Evolutionary conservation across 2,113 vertebrate genomes (phyloP).

Genomic region (Xenopus laevis): DNA sequence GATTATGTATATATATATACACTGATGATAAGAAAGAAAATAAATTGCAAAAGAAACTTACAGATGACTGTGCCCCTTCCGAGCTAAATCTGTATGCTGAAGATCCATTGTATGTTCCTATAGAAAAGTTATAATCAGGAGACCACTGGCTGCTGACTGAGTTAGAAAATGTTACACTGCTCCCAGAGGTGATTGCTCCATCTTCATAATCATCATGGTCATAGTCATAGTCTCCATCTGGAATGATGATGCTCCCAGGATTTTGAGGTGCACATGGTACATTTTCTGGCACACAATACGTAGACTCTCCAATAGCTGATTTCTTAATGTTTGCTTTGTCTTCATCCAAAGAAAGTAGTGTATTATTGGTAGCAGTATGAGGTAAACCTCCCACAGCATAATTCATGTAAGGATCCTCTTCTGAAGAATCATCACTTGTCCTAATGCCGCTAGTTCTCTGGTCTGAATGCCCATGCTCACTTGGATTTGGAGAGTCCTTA

Average conservation of each 20-base stretch:
- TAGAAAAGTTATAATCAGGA: constrained; percentile 81
- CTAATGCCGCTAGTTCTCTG: constrained; percentile 94
- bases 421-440: constrained; percentile 93
- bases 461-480: constrained; percentile 91
- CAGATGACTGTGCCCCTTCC: constrained; percentile 92
- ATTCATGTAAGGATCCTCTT: constrained; percentile 95
- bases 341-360: constrained; percentile 51
- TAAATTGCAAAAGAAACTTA: constrained; percentile 57
- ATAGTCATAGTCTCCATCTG: constrained; percentile 83
- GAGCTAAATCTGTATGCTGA: constrained; percentile 90
- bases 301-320: constrained; percentile 70
- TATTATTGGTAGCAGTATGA: constrained; percentile 49
- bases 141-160: constrained; percentile 85
- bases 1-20: too few relatives aligned
- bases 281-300: constrained; percentile 72
- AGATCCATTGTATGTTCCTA: constrained; percentile 90
- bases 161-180: constrained; percentile 82
- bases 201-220: constrained; percentile 89
- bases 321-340: constrained; percentile 61
- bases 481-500: constrained; percentile 95
- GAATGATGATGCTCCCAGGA: constrained; percentile 76
- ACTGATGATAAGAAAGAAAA: too few relatives aligned
- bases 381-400: constrained; percentile 69
- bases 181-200: constrained; percentile 79
- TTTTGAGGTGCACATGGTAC: constrained; percentile 61